These are phyloP conservation scores for Galeopterus variegatus DNA, from an alignment of 2,113 vertebrate genomes.

Conservation along the genomic window DNA sequence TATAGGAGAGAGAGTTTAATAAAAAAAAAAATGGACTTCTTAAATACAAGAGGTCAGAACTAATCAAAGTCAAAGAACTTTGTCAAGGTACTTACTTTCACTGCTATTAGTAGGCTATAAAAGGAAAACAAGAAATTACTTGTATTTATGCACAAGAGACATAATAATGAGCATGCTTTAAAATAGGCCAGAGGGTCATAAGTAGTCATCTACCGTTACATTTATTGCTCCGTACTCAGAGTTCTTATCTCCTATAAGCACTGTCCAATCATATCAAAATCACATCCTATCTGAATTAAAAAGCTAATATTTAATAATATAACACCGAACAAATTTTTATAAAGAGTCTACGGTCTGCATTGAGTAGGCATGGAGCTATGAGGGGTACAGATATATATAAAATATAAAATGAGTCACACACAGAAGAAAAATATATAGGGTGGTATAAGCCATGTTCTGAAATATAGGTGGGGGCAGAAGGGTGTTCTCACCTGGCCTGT, in stretches of 20 bases:
- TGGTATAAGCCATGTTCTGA: neutral
- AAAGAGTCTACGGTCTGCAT: neutral
- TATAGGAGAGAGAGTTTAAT: conserved; percentile 48
- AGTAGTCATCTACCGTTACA: neutral
- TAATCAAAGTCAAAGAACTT: conserved; percentile 63
- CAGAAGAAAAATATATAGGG: neutral
- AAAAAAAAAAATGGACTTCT: conserved; percentile 69
- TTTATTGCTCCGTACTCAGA: neutral
- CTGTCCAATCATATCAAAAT: neutral
- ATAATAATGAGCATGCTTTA: neutral
- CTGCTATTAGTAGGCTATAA: conserved; percentile 57
- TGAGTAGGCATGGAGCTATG: neutral
- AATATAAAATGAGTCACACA: neutral
- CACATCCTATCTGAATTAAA: neutral
- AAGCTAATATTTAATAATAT: neutral
- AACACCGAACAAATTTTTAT: neutral
- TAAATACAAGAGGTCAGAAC: conserved; percentile 67
- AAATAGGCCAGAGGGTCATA: neutral
- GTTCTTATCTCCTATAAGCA: neutral
- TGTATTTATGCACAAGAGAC: neutral
- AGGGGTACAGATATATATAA: neutral
- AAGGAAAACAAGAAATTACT: neutral
- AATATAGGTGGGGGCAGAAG: neutral
- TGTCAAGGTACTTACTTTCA: neutral
- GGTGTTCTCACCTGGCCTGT: neutral